A percentile compares a stretch with the other conserved stretches of the same genome.
These are phyloP conservation scores for Phymanthus crucifer DNA, from an alignment of 92 coral and sea anemone genomes.

Conservation along the genomic window DNA sequence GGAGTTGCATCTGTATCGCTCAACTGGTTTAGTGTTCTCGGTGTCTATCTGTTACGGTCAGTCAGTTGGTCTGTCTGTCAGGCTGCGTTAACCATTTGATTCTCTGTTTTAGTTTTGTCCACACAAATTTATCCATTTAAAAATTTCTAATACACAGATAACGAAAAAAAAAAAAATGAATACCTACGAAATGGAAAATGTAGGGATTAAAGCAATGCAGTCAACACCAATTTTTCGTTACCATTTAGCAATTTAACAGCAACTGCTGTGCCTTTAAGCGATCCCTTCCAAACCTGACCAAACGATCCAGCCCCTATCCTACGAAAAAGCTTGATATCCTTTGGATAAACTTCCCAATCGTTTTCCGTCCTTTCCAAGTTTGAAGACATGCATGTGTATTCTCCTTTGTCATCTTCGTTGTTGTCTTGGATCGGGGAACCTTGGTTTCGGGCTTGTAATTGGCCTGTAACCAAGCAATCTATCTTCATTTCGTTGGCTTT, in stretches of 20 bases:
- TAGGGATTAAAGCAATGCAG: too few relatives aligned
- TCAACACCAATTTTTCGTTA: background rate
- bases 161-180: too few relatives aligned
- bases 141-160: too few relatives aligned
- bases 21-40: background rate
- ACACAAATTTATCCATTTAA: too few relatives aligned
- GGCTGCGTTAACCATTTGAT: background rate
- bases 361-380: background rate
- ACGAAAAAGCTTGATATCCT: constrained; percentile 3
- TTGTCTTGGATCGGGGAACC: background rate
- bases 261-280: constrained; percentile 24
- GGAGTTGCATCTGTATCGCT: too few relatives aligned
- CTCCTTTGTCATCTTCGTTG: background rate
- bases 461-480: background rate
- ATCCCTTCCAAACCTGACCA: constrained; percentile 50
- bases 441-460: background rate
- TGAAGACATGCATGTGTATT: background rate
- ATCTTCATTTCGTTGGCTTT: background rate
- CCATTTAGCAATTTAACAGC: constrained; percentile 49
- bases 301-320: constrained; percentile 48
- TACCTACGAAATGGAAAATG: too few relatives aligned
- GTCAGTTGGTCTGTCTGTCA: background rate
- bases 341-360: constrained; percentile 27
- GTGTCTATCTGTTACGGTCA: background rate
- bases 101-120: too few relatives aligned